These are phyloP conservation scores for Platysteira castanea DNA, from an alignment of 2,113 vertebrate genomes.

Conservation along the genomic window DNA sequence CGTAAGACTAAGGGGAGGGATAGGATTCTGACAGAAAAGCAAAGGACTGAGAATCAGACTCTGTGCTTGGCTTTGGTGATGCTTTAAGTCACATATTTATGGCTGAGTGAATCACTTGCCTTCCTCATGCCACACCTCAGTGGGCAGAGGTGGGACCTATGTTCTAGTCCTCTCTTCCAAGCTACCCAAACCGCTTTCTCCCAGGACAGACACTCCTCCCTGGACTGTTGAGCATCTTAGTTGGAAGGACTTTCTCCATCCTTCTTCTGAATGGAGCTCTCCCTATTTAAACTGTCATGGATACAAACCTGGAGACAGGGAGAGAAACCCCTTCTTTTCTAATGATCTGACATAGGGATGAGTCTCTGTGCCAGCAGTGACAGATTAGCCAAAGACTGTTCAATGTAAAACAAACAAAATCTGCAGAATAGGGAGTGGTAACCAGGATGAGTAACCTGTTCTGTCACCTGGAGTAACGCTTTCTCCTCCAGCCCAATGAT, in stretches of 20 bases:
- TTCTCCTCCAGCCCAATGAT: slow-evolving; percentile 13
- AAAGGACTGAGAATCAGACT: not conserved
- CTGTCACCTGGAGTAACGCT: slow-evolving; percentile 8
- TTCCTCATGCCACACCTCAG: not conserved
- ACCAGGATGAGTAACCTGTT: slow-evolving; percentile 10
- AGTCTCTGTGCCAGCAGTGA: not conserved
- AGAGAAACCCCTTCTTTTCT: not conserved
- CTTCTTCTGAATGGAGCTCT: not conserved
- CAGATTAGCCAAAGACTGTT: not conserved
- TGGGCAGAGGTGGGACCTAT: not conserved
- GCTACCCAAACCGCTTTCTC: not conserved
- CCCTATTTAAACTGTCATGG: not conserved
- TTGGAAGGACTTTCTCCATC: not conserved
- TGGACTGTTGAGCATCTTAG: not conserved
- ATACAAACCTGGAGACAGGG: not conserved
- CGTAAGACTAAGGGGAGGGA: not conserved
- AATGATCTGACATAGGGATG: not conserved
- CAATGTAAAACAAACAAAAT: slow-evolving; percentile 1
- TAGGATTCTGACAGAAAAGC: not conserved
- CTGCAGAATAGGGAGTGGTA: not conserved
- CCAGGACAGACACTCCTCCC: not conserved
- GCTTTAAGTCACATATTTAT: not conserved
- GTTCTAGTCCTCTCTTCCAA: not conserved
- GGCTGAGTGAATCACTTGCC: not conserved
- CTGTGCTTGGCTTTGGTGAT: not conserved